These are phyloP conservation scores for Augochlora pura DNA, from an alignment of 1,140 invertebrate species.

Conservation along the genomic window DNA sequence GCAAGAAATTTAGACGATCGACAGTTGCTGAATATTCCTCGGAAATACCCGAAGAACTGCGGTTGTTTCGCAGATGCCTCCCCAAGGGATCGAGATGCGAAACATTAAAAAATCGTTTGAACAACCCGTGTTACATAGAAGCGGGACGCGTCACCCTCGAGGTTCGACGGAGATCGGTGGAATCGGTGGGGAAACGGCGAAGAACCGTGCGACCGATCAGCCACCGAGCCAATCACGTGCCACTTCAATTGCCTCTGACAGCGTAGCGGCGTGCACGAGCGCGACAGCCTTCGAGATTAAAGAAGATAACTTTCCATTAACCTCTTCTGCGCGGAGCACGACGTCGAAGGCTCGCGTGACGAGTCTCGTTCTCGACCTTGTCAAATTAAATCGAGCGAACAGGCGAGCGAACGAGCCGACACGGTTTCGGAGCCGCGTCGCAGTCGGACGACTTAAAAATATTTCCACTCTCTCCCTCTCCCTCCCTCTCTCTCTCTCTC, in stretches of 20 bases:
- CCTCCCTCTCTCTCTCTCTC: no score
- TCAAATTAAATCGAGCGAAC: conserved; percentile 35
- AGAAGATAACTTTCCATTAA: conserved; percentile 52
- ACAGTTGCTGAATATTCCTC: no score
- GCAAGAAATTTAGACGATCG: no score
- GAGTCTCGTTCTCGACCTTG: conserved; percentile 40
- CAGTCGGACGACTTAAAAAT: background rate
- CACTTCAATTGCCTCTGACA: conserved; percentile 37
- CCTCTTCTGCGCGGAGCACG: conserved; percentile 26
- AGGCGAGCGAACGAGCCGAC: background rate
- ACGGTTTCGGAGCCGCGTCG: background rate
- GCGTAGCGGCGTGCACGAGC: conserved; percentile 29
- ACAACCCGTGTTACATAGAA: no score
- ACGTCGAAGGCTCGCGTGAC: conserved; percentile 32
- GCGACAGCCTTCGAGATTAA: conserved; percentile 49
- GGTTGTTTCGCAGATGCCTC: no score
- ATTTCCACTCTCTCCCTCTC: conserved; percentile 14
- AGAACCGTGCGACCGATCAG: conserved; percentile 17
- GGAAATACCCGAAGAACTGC: no score
- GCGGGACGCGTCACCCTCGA: no score
- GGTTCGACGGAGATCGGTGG: no score
- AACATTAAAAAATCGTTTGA: no score
- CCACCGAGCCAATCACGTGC: conserved; percentile 38
- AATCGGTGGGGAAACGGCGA: background rate
- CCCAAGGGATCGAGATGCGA: no score